A percentile compares a stretch with the other conserved stretches of the same genome.
These are phyloP conservation scores for Tamandua tetradactyla DNA, from an alignment of 2,797 vertebrate species.

Conservation along the genomic window DNA sequence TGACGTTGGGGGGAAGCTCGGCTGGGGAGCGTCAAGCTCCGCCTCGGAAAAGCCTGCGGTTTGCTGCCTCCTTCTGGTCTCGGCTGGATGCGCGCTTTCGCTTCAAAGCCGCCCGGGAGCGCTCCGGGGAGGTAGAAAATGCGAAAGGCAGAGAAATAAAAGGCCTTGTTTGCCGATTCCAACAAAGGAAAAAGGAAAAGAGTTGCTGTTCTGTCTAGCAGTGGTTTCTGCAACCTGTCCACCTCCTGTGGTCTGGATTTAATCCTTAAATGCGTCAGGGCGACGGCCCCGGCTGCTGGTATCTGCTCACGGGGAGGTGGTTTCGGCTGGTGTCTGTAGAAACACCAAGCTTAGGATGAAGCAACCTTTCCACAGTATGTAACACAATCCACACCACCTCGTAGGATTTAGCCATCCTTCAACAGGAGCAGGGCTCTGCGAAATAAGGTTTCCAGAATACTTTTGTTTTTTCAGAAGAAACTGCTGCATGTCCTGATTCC, in stretches of 20 bases:
- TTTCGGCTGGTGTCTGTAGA: background rate
- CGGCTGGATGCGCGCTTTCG: background rate
- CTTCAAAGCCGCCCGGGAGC: rapidly evolving
- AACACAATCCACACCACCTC: background rate
- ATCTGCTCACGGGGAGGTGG: background rate
- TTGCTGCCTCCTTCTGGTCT: slow-evolving; percentile 41
- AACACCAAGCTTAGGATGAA: background rate
- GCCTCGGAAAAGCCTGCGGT: background rate
- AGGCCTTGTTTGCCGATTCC: background rate
- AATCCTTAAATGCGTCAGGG: background rate
- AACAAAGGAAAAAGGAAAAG: background rate
- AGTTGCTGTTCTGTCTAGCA: background rate
- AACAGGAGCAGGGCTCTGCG: background rate
- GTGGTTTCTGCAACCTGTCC: background rate
- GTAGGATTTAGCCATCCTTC: background rate
- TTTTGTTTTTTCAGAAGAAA: background rate
- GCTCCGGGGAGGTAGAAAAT: background rate
- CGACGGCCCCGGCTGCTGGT: background rate
- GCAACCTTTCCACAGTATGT: background rate
- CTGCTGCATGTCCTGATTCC: background rate
- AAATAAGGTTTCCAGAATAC: background rate
- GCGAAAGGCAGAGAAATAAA: background rate
- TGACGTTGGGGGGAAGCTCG: background rate
- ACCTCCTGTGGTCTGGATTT: background rate
- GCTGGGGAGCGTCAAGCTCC: rapidly evolving